Evolutionary conservation across 2,113 vertebrate species (phyloP).

Genomic region (Megaceryle maxima): DNA sequence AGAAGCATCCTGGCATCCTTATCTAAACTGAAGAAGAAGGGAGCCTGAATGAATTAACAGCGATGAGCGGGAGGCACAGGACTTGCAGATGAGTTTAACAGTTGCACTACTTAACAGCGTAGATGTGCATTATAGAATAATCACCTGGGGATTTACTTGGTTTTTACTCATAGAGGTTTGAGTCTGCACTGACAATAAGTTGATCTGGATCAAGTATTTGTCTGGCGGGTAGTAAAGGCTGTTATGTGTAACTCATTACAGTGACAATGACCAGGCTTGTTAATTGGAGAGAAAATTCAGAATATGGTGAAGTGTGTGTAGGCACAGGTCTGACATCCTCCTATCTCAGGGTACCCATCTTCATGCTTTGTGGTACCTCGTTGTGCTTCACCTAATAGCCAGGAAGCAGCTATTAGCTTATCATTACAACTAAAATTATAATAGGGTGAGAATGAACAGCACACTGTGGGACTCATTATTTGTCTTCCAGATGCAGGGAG

Average conservation of each 20-base stretch:
- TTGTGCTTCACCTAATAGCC: neutral
- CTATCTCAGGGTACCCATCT: neutral
- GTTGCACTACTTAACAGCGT: neutral
- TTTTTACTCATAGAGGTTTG: constrained; percentile 20
- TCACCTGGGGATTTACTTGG: neutral
- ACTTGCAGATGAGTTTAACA: constrained; percentile 69
- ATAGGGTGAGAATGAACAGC: constrained; percentile 51
- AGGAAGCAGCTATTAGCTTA: constrained; percentile 55
- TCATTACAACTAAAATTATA: constrained; percentile 60
- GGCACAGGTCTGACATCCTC: neutral
- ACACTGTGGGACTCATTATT: constrained; percentile 73
- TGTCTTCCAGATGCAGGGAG: constrained; percentile 75
- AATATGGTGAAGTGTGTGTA: neutral
- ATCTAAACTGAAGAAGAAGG: constrained; percentile 25
- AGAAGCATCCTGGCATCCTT: neutral
- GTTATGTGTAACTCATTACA: neutral
- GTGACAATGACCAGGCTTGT: constrained; percentile 7
- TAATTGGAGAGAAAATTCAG: neutral
- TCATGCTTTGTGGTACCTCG: neutral
- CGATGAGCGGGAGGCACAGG: neutral
- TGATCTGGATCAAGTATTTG: constrained; percentile 25
- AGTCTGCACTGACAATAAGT: neutral
- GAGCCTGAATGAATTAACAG: neutral
- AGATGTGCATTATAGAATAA: constrained; percentile 16
- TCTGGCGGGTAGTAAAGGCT: constrained; percentile 20